Conservation (phyloP, 2,797 vertebrate genomes). For the Phrynocephalus guinanensis region DNA sequence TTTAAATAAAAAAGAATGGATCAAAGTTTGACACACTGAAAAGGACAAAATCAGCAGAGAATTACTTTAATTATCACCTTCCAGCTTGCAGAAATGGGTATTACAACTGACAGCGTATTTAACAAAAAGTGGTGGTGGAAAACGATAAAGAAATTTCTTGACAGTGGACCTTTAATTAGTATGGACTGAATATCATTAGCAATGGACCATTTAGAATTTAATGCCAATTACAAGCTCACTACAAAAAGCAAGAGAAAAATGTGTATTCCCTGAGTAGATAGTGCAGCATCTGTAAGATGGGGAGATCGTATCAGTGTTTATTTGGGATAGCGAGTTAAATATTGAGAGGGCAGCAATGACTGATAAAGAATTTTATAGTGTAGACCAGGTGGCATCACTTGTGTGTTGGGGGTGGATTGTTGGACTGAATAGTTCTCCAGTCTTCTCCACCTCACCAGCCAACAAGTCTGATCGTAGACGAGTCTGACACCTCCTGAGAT, state of each 20-base stretch:
- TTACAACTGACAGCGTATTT: conserved; percentile 44
- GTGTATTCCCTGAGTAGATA: conserved; percentile 36
- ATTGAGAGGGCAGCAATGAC: no score
- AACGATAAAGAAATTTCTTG: conserved; percentile 69
- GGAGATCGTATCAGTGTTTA: conserved; percentile 21
- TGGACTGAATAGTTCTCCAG: background rate
- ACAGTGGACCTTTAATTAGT: conserved; percentile 73
- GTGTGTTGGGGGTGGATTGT: no score
- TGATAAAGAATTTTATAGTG: background rate
- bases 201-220: conserved; percentile 64
- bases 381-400: no score
- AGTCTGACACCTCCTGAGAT: background rate
- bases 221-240: conserved; percentile 65
- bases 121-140: conserved; percentile 15
- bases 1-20: conserved; percentile 70
- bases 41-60: conserved; percentile 73
- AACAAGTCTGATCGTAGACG: background rate
- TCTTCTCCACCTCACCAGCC: background rate
- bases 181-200: conserved; percentile 67
- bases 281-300: conserved; percentile 45
- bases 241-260: conserved; percentile 44
- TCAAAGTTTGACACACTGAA: conserved; percentile 73
- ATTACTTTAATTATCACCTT: conserved; percentile 76
- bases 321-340: background rate
- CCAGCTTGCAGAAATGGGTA: conserved; percentile 54